A percentile compares a stretch with the other conserved stretches of the same genome.
Conservation (phyloP, 2,797 vertebrate species). For the Sarcoramphus papa region DNA sequence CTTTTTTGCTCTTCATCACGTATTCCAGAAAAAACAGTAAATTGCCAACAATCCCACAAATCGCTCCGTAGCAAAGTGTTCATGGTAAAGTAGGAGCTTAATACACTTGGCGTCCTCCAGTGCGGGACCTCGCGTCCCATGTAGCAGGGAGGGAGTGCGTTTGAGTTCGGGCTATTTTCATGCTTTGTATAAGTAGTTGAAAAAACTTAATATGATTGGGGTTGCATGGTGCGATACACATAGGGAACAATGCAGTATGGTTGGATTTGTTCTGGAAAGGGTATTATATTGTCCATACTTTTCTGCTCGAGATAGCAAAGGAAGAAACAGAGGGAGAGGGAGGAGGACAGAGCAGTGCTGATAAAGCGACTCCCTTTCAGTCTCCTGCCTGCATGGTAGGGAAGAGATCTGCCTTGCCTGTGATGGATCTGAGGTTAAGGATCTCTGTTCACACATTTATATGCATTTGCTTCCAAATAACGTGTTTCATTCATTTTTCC, state of each 20-base stretch:
- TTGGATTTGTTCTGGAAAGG: background rate
- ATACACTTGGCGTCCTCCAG: background rate
- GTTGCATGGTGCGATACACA: background rate
- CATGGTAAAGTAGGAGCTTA: background rate
- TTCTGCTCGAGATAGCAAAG: background rate
- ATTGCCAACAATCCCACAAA: background rate
- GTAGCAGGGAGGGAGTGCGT: background rate
- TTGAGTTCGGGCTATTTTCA: background rate
- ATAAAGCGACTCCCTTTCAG: background rate
- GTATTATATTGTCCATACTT: background rate
- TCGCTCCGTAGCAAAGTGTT: background rate
- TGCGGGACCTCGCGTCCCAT: background rate
- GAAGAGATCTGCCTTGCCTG: background rate
- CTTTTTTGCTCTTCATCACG: background rate
- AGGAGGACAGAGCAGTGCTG: background rate
- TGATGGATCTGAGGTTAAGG: background rate
- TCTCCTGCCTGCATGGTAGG: background rate
- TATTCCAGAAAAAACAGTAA: background rate
- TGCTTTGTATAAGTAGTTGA: background rate
- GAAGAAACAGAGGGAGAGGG: background rate
- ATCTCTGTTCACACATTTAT: rapidly evolving
- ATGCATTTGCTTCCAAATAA: background rate
- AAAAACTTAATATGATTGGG: background rate
- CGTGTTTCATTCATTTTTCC: background rate
- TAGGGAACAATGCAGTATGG: background rate